These are phyloP conservation scores for Ormyrus labotus DNA, from an alignment of 2,888 invertebrate species.

Conservation along the genomic window DNA sequence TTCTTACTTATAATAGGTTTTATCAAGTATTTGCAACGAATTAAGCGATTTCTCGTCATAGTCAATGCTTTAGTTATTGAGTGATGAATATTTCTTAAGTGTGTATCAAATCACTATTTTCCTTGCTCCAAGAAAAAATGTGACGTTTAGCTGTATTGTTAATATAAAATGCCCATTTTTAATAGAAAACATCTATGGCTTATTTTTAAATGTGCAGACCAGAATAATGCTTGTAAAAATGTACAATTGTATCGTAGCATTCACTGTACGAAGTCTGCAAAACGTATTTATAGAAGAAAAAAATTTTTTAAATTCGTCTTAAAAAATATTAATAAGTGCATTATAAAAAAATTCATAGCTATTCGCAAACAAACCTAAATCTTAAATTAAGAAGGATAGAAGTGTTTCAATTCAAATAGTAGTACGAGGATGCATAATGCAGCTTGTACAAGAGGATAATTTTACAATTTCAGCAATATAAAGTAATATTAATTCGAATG, in stretches of 20 bases:
- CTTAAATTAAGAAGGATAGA: not conserved
- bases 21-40: no score
- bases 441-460: not conserved
- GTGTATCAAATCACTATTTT: not conserved
- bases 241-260: not conserved
- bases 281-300: not conserved
- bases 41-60: not conserved
- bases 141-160: not conserved
- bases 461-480: not conserved
- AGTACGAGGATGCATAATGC: not conserved
- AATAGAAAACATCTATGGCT: not conserved
- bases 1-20: no score
- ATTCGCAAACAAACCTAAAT: no score
- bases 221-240: not conserved
- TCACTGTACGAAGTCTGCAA: not conserved
- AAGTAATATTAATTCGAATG: constrained; percentile 1
- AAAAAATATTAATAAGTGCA: not conserved
- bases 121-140: not conserved
- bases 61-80: not conserved
- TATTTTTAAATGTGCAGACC: not conserved
- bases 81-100: not conserved
- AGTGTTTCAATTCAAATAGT: not conserved
- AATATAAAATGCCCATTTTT: not conserved
- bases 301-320: not conserved
- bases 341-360: not conserved